phyloP scores from a whole-genome alignment of 2,888 invertebrate species.

The Chloroclysta siterata region DNA sequence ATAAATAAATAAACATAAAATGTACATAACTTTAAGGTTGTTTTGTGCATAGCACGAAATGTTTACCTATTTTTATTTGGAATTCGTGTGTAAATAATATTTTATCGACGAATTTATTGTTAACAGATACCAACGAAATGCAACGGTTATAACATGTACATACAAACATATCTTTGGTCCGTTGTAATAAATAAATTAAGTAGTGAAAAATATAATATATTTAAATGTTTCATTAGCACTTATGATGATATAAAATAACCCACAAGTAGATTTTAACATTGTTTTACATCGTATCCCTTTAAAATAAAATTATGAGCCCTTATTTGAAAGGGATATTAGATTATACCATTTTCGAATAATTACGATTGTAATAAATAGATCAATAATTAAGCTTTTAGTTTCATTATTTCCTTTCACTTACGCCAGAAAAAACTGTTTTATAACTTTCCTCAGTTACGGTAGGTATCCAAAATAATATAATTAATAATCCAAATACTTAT shows the following conservation, averaged over 20 bases:
- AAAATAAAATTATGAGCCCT: constrained; percentile 81
- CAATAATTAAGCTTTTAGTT: constrained; percentile 24
- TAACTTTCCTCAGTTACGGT: too few relatives aligned
- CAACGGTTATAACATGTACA: constrained; percentile 49
- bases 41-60: constrained; percentile 68
- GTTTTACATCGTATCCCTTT: constrained; percentile 74
- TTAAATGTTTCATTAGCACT: constrained; percentile 44
- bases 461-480: too few relatives aligned
- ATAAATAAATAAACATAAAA: constrained; percentile 27
- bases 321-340: constrained; percentile 83
- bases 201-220: constrained; percentile 51
- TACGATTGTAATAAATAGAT: constrained; percentile 57
- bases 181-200: constrained; percentile 54
- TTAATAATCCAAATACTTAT: too few relatives aligned
- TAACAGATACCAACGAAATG: constrained; percentile 63
- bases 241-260: constrained; percentile 37
- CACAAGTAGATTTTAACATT: constrained; percentile 43
- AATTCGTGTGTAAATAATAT: constrained; percentile 54
- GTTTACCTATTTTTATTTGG: constrained; percentile 5
- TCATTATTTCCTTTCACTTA: constrained; percentile 8
- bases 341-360: constrained; percentile 49
- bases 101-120: constrained; percentile 55
- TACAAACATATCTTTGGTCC: constrained; percentile 68
- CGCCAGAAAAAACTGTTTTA: too few relatives aligned
- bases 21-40: constrained; percentile 56